Evolutionary conservation across 2,797 vertebrate genomes (phyloP).

Genomic region (Tokudaia muenninki): DNA sequence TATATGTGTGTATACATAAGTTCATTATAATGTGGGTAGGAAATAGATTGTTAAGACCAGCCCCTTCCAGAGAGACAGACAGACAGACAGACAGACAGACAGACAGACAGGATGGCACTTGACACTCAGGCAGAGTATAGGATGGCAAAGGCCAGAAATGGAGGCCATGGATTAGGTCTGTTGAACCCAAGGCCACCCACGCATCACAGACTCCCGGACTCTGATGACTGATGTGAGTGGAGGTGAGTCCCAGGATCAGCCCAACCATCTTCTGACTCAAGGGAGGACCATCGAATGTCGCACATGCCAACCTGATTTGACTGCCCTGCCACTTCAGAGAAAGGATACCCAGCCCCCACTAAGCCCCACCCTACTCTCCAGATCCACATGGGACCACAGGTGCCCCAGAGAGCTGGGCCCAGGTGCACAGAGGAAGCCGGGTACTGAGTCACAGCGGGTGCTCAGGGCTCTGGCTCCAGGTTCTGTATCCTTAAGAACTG

Average conservation of each 20-base stretch:
- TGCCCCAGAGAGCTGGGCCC: not conserved
- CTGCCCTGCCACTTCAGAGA: not conserved
- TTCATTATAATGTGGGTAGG: fast-evolving
- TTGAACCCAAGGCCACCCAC: not conserved
- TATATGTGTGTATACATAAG: not conserved
- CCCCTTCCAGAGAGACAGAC: not conserved
- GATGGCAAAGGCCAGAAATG: not conserved
- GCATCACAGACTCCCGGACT: not conserved
- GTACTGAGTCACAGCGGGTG: fast-evolving
- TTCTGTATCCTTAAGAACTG: not conserved
- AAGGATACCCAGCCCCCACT: not conserved
- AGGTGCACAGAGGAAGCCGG: not conserved
- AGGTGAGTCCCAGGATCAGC: not conserved
- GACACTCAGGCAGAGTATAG: not conserved
- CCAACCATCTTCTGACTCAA: not conserved
- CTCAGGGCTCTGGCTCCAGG: not conserved
- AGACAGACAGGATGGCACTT: not conserved
- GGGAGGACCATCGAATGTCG: not conserved
- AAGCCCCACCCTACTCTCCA: not conserved
- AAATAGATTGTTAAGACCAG: too few species aligned
- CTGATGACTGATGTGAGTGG: not conserved
- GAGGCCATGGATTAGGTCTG: not conserved
- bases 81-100: not conserved
- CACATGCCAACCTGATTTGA: too few species aligned
- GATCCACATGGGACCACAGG: fast-evolving